Base-by-base conservation (phyloP, 2,888 invertebrate species). In the Synergus itoensis region DNA sequence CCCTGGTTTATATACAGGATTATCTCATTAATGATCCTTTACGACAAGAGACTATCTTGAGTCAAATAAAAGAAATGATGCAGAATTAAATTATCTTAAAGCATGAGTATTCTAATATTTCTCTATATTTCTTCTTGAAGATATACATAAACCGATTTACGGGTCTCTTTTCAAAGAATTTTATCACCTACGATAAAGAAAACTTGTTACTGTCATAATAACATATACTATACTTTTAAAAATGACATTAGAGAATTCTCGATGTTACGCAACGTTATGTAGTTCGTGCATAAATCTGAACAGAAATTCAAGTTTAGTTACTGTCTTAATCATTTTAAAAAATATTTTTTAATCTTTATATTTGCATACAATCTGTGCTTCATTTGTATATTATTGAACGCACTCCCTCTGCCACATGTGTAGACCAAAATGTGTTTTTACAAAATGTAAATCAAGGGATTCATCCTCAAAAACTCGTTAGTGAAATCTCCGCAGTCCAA, bases 391-490 rank as follows among this genome's bases (percentile, higher is more conserved):
- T 69, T 48, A 69, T 69, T 69, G n/a, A 69, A 36, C n/a, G 53
- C n/a, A 53, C 48, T 48, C 45, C 16, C 45, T 69, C 69, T 36
- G 28, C 69, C 43, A 45, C 45, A 48, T 45, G 48, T 21, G 16
- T 14, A 45, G 48, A 45, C 21, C n/a, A 41, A 4, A 8, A 4
- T 21, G 48, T 48, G 48, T 48, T 69, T 48, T 69, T 48, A 45
- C 9, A 28, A 45, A 69, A 69, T 28, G 69, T 48, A 69, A 69
- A 69, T 69, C 69, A 48, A 45, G 9, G 69, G 48, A 48, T 69
- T 69, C 69, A 69, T 48, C 69, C 69, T 28, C 14, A 69, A 69
- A 69, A 69, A 48, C 48, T 69, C 69, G 69, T 69, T 69, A 69
- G 53, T 18, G 9, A 18, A 53, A n/a, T n/a, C 53, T 53, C n/a